Conservation (phyloP, 23 tunicate genomes). For the Trididemnum nubilum region DNA sequence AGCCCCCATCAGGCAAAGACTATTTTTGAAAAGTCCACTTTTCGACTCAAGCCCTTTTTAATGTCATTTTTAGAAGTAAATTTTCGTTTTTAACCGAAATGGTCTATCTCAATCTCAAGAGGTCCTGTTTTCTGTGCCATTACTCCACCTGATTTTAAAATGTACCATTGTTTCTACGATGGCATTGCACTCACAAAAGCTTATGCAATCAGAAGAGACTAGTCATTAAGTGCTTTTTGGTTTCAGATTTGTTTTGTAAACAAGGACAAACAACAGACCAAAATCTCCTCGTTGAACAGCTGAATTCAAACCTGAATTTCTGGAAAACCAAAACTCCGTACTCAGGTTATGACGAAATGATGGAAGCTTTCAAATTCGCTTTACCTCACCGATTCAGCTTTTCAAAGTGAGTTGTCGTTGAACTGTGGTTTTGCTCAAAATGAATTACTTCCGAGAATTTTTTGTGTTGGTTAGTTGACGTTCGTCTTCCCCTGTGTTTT, state of each 20-base stretch:
- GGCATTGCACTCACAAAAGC: too few relatives aligned
- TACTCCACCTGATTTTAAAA: too few relatives aligned
- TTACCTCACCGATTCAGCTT: conserved; percentile 36
- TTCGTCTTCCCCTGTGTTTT: not conserved
- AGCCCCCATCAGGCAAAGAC: too few relatives aligned
- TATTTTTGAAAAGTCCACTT: too few relatives aligned
- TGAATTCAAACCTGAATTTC: conserved; percentile 77
- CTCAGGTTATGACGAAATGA: conserved; percentile 65
- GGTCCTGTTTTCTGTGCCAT: too few relatives aligned
- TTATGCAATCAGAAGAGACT: too few relatives aligned
- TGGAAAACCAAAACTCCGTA: conserved; percentile 54
- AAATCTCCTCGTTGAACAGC: conserved; percentile 72
- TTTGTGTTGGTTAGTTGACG: not conserved
- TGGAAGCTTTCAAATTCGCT: conserved; percentile 73
- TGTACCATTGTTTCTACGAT: too few relatives aligned
- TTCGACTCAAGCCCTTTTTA: too few relatives aligned
- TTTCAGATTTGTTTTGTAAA: conserved; percentile 12
- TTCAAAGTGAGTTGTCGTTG: conserved; percentile 12
- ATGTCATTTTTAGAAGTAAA: too few relatives aligned
- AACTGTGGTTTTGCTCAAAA: not conserved
- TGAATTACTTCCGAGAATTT: not conserved
- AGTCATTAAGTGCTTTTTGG: too few relatives aligned
- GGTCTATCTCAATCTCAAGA: too few relatives aligned
- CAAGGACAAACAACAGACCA: not conserved
- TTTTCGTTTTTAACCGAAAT: too few relatives aligned